phyloP scores from a whole-genome alignment of 2,888 invertebrate genomes.

The Amphipoea oculea region DNA sequence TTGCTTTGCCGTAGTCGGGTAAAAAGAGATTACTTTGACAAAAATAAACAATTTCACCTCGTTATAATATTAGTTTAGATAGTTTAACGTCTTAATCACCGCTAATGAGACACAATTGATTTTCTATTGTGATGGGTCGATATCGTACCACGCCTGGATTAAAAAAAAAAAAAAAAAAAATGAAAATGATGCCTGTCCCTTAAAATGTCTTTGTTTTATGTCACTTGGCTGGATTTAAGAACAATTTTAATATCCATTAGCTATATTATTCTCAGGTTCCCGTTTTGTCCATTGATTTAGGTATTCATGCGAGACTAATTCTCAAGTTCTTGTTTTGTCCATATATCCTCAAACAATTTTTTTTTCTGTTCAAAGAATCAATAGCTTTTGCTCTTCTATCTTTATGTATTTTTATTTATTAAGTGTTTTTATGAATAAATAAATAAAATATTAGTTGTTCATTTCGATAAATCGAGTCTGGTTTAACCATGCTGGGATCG shows the following conservation, averaged over 20 bases:
- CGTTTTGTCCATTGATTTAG: conserved; percentile 9
- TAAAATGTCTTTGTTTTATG: neutral
- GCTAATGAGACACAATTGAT: no score
- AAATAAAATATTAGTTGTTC: neutral
- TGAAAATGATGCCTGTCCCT: neutral
- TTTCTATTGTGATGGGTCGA: no score
- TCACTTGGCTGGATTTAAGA: neutral
- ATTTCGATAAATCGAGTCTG: no score
- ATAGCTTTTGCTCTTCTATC: neutral
- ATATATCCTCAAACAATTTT: neutral
- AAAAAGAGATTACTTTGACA: no score
- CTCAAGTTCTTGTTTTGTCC: neutral
- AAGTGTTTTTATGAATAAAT: neutral
- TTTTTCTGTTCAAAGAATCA: neutral
- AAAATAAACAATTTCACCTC: neutral
- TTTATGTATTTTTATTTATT: neutral
- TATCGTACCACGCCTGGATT: no score
- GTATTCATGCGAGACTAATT: neutral
- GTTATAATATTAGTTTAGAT: neutral
- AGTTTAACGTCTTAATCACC: neutral
- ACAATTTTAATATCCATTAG: neutral
- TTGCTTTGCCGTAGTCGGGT: no score
- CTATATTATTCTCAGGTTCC: neutral
- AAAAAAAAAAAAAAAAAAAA: no score
- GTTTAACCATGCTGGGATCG: no score